These are phyloP conservation scores for Rhea americana DNA, from an alignment of 2,113 vertebrate species.

Conservation along the genomic window DNA sequence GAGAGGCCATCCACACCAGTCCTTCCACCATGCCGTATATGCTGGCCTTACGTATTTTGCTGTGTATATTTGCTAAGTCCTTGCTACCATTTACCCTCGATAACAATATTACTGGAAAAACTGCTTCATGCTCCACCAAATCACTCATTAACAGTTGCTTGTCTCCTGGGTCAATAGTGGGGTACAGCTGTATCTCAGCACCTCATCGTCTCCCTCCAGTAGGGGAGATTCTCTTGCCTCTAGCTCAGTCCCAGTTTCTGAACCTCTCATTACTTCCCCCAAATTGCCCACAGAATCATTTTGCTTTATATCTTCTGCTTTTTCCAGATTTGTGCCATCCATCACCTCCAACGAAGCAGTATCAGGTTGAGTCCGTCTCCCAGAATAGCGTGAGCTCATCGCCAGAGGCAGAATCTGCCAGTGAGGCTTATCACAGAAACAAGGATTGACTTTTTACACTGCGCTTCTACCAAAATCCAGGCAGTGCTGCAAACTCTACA, in stretches of 20 bases:
- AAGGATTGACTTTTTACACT: not conserved
- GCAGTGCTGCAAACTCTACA: not conserved
- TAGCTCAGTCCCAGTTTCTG: not conserved
- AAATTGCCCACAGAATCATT: not conserved
- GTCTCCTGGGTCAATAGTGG: rapidly evolving
- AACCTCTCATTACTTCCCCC: not conserved
- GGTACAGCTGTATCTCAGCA: not conserved
- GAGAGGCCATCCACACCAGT: not conserved
- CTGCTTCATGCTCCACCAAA: not conserved
- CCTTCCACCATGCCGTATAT: not conserved
- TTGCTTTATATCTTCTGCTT: not conserved
- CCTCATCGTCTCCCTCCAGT: not conserved
- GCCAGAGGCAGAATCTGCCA: not conserved
- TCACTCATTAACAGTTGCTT: rapidly evolving
- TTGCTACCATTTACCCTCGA: not conserved
- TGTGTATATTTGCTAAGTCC: not conserved
- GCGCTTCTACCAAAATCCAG: not conserved
- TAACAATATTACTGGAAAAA: not conserved
- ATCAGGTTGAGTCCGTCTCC: rapidly evolving
- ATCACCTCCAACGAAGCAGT: not conserved
- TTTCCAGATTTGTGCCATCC: not conserved
- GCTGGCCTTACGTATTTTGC: not conserved
- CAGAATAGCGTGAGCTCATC: not conserved
- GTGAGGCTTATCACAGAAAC: not conserved
- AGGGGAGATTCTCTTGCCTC: not conserved